phyloP scores from a whole-genome alignment of 2,113 vertebrate species.

The Dromaius novaehollandiae region DNA sequence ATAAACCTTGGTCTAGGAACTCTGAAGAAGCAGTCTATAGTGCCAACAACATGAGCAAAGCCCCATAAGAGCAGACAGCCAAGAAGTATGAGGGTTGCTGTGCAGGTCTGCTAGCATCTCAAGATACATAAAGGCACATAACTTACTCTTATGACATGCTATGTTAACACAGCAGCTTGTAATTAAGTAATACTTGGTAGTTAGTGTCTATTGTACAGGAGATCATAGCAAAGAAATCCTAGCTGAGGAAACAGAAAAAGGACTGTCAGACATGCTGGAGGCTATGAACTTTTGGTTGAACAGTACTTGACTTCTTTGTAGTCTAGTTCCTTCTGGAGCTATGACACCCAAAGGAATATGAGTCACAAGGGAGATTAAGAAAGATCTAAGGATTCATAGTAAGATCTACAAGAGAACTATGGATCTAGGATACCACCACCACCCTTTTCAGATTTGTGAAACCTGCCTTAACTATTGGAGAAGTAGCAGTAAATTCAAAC shows the following conservation, averaged over 20 bases:
- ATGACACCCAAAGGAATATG: not conserved
- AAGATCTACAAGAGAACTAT: not conserved
- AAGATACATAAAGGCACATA: not conserved
- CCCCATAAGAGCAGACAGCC: not conserved
- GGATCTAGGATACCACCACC: not conserved
- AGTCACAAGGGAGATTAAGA: not conserved
- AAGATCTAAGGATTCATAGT: not conserved
- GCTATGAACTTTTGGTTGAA: not conserved
- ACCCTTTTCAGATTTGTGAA: not conserved
- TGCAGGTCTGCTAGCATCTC: not conserved
- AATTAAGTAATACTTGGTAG: not conserved
- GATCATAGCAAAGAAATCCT: not conserved
- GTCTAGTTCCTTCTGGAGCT: not conserved
- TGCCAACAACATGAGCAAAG: not conserved
- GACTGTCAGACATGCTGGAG: not conserved
- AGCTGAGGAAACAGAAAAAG: not conserved
- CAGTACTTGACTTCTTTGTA: not conserved
- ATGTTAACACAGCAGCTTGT: not conserved
- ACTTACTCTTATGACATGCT: not conserved
- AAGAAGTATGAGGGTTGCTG: not conserved
- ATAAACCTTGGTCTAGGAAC: not conserved
- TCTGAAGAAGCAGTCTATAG: not conserved
- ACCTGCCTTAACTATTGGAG: not conserved
- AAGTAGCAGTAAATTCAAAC: not conserved
- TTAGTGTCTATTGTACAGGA: not conserved